Evolutionary conservation across 2,888 invertebrate species (phyloP), one percentile per base, ranked within the genome.

Genomic region (Dasypolia templi): DNA sequence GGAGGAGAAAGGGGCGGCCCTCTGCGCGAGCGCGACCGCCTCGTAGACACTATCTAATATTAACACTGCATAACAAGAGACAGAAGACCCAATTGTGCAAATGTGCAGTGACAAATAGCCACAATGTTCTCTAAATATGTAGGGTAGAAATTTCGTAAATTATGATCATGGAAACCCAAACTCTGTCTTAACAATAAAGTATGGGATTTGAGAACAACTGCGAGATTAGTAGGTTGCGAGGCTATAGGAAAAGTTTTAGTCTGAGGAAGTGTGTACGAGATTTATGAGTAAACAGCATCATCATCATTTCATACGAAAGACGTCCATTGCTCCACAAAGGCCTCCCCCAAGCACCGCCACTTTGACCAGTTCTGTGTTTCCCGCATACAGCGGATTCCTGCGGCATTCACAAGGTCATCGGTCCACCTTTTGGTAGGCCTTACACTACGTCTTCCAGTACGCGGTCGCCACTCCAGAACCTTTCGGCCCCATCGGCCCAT

Each of bases 1-100:
- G 88, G 91, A 91, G 90, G 83, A 84, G 92, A 94, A 94, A 93
- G 92, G 94, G 95, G 95, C 95, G 95, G 92, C 90, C 78, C 89
- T 81, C 81, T 77, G 82, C 90, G 89, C 56, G 39, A 69, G 75
- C 55, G 74, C 81, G 66, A 79, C 94, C 94, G 93, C 93, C 92
- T 82, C 65, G 79, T 75, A 72, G 56, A 75, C 53, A 72, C 72
- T 75, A 67, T 77, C 78, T 71, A 69, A 79, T 46, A 44, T 44
- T 55, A 68, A 46, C 58, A 70, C 32, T 49, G 32, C 26, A 22
- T 22, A n/a, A 35, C 11, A 9, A 58, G 42, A 3, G 2, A 5
- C 59, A 82, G 61, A 68, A 81, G 12, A 70, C 12, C 39, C 17
- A 70, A 42, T 29, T 46, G 2, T 39, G 22, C 14, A 59, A 11